Conservation (phyloP, 2,888 invertebrate genomes). For the Sycophila texana region DNA sequence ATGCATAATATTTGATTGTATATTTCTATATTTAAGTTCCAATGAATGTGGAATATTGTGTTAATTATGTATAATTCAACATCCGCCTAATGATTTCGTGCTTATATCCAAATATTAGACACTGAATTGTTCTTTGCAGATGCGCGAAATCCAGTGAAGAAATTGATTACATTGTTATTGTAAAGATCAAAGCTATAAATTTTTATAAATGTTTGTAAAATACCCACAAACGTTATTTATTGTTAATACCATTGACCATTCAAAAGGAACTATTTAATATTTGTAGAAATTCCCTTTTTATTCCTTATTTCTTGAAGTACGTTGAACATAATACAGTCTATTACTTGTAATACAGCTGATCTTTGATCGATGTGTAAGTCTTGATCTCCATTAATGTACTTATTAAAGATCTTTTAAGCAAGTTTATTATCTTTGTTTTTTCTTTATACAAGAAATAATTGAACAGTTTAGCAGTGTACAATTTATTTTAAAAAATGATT, state of each 20-base stretch:
- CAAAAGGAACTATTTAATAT: conserved; percentile 48
- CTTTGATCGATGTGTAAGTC: conserved; percentile 30
- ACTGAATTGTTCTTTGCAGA: conserved; percentile 23
- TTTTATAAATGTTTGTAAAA: conserved; percentile 41
- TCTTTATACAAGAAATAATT: conserved; percentile 40
- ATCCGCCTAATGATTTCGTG: conserved; percentile 58
- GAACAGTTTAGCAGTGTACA: conserved; percentile 35
- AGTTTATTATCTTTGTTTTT: conserved; percentile 36
- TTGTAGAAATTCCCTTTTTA: conserved; percentile 21
- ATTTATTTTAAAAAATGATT: conserved; percentile 49
- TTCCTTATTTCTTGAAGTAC: conserved; percentile 36
- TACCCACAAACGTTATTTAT: conserved; percentile 30
- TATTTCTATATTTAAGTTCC: conserved; percentile 52
- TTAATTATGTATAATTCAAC: conserved; percentile 56
- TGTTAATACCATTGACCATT: conserved; percentile 40
- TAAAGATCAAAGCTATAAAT: conserved; percentile 27
- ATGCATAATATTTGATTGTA: conserved; percentile 54
- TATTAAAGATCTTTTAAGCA: conserved; percentile 48
- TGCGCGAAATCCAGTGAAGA: conserved; percentile 21
- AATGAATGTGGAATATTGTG: conserved; percentile 56
- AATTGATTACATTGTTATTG: conserved; percentile 13
- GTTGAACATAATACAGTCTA: conserved; percentile 51
- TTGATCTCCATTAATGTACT: conserved; percentile 52
- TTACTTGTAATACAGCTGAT: conserved; percentile 39
- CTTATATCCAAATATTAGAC: conserved; percentile 32